Evolutionary conservation across 2,797 vertebrate genomes (phyloP).

Genomic region (Atherinosoma microstoma): DNA sequence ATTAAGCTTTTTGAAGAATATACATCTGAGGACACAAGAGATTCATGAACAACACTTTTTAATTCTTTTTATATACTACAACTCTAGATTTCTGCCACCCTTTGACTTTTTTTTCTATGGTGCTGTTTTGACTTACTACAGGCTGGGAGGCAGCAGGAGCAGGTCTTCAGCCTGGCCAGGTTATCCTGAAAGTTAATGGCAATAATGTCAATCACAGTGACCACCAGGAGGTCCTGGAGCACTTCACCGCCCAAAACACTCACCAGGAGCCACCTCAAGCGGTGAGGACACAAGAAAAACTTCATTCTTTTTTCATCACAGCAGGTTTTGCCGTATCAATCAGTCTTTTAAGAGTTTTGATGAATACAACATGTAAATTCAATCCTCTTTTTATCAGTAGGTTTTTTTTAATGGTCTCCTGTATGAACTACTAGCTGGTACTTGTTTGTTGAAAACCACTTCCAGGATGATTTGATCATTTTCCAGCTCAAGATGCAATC

Average conservation of each 20-base stretch:
- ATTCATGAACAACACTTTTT: not conserved
- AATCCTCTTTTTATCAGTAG: slow-evolving; percentile 9
- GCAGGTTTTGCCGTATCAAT: not conserved
- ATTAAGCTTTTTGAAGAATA: not conserved
- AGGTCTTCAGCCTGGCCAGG: slow-evolving; percentile 94
- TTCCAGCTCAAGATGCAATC: slow-evolving; percentile 19
- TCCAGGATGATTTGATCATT: slow-evolving; percentile 28
- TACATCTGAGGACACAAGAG: not conserved
- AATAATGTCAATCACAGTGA: slow-evolving; percentile 85
- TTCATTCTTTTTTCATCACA: not conserved
- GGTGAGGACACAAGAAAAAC: slow-evolving; percentile 77
- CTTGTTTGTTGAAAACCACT: slow-evolving; percentile 19
- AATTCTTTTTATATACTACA: not conserved
- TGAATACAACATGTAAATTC: not conserved
- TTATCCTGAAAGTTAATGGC: slow-evolving; percentile 94
- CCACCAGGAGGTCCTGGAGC: slow-evolving; percentile 90
- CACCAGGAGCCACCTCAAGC: slow-evolving; percentile 83
- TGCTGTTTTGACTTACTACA: slow-evolving; percentile 63
- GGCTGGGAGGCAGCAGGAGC: slow-evolving; percentile 90
- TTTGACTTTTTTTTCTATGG: slow-evolving; percentile 31
- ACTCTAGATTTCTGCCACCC: slow-evolving; percentile 9
- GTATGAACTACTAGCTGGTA: slow-evolving; percentile 36
- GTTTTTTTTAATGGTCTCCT: slow-evolving; percentile 23
- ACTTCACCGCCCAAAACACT: slow-evolving; percentile 89
- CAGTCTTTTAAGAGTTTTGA: not conserved